A percentile compares a stretch with the other conserved stretches of the same genome.
These are phyloP conservation scores for Empis stercorea DNA, from an alignment of 2,888 invertebrate genomes.

Conservation along the genomic window DNA sequence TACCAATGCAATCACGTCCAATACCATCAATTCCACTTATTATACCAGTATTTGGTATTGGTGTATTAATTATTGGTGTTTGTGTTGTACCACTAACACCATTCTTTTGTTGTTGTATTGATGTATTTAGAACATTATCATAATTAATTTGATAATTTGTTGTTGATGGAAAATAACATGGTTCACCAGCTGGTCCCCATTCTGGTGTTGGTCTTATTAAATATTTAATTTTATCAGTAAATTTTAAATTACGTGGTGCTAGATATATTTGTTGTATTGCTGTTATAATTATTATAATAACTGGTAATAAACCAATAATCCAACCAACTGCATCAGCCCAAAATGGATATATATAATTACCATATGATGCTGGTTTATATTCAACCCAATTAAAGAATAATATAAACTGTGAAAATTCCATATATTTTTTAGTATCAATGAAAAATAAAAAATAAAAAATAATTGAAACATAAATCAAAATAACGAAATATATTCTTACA, in stretches of 20 bases:
- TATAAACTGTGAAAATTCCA: conserved; percentile 51
- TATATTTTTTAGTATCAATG: no score
- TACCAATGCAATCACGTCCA: conserved; percentile 10
- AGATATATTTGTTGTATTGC: conserved; percentile 44
- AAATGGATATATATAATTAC: conserved; percentile 60
- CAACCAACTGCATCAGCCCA: conserved; percentile 72
- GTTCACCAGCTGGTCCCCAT: conserved; percentile 50
- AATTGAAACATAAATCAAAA: not conserved
- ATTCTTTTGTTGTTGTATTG: no score
- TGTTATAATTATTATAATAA: conserved; percentile 50
- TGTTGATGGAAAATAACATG: conserved; percentile 25
- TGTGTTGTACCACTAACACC: conserved; percentile 32
- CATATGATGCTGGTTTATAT: conserved; percentile 60
- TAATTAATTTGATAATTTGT: no score
- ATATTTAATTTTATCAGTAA: conserved; percentile 44
- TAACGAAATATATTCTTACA: no score
- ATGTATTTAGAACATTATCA: no score
- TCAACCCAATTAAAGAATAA: conserved; percentile 69
- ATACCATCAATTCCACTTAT: conserved; percentile 8
- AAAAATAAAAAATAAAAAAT: conserved; percentile 1
- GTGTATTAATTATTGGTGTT: conserved; percentile 23
- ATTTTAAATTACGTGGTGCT: conserved; percentile 43
- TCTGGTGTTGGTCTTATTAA: conserved; percentile 55
- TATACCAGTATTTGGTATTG: not conserved
- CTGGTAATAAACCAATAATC: conserved; percentile 60